phyloP scores from a whole-genome alignment of 2,888 invertebrate genomes.

The Tricholauxania praeusta region DNA sequence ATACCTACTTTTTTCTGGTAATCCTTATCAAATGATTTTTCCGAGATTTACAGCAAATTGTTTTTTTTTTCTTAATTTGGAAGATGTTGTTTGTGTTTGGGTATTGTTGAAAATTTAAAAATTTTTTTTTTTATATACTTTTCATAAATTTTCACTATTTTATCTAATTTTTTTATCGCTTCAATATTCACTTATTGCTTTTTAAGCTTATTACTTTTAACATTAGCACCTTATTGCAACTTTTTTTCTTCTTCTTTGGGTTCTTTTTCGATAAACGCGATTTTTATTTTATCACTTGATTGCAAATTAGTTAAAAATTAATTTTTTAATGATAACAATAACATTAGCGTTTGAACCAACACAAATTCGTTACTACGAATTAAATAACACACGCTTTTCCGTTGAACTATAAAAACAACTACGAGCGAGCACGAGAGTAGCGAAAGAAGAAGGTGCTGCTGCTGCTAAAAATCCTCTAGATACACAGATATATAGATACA shows the following conservation, averaged over 20 bases:
- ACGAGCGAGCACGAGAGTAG: conserved; percentile 1
- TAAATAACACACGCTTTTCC: too few species aligned
- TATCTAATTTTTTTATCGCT: neutral
- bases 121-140: too few species aligned
- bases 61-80: too few species aligned
- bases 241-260: neutral
- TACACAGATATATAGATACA: too few species aligned
- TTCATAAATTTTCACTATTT: neutral
- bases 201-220: conserved; percentile 10
- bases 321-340: conserved; percentile 12
- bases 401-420: neutral
- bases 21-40: too few species aligned
- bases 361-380: too few species aligned
- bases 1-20: too few species aligned
- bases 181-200: neutral
- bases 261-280: conserved; percentile 12
- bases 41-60: too few species aligned
- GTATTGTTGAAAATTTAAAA: too few species aligned
- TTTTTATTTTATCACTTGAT: conserved; percentile 15
- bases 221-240: conserved; percentile 15
- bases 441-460: neutral
- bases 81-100: too few species aligned
- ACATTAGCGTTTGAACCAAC: neutral
- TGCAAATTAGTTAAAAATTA: conserved; percentile 33
- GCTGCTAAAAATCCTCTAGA: too few species aligned